Base-by-base conservation (phyloP, 2,888 invertebrate species). In the Coenonympha arcania region DNA sequence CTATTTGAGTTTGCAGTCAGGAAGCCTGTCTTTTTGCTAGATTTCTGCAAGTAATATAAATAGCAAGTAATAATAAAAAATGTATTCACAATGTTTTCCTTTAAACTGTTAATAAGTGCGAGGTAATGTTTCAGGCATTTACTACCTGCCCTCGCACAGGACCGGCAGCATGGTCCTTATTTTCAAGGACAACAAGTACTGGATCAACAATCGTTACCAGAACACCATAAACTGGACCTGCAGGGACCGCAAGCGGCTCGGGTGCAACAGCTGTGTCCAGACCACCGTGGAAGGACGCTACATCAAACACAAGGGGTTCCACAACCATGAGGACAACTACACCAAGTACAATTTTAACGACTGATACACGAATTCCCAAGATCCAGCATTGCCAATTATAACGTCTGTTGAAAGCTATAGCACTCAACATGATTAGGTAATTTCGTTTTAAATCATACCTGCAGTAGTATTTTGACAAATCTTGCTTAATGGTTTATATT, bases 211-310 rank as follows among this genome's bases (percentile, higher is more conserved):
- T 46, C 70, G 85, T 6, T 86, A 86, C 48, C 85, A 84, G 63
- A 85, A 85, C 58, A 86, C 86, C 0, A 86, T 86, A 16, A 86
- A 86, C 49, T 86, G 86, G 86, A 86, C 86, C 0, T 86, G 86
- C 59, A 66, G 83, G 49, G 86, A 86, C 45, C 66, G 85, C 13
- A 85, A 86, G 54, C 64, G 83, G 0, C 61, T 84, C 0, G 86
- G 86, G 0, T 86, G 86, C 64, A 80, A 71, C 65, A 83, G 84
- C 63, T 85, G 86, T 43, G 72, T 86, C 0, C 85, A 86, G 54
- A 86, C 86, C 0, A 81, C 84, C 0, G 70, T 79, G 0, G 85
- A 86, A 52, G 86, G 86, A 2, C 63, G 84, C 20, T 86, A 80
- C 56, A 70, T 86, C 45, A 86, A 84, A 56, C 83, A 84, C 44